Percentiles rank a stretch among this genome's conserved stretches.
Evolutionary conservation across 2,113 vertebrate species (phyloP).

Genomic region (Syngnathoides biaculeatus): DNA sequence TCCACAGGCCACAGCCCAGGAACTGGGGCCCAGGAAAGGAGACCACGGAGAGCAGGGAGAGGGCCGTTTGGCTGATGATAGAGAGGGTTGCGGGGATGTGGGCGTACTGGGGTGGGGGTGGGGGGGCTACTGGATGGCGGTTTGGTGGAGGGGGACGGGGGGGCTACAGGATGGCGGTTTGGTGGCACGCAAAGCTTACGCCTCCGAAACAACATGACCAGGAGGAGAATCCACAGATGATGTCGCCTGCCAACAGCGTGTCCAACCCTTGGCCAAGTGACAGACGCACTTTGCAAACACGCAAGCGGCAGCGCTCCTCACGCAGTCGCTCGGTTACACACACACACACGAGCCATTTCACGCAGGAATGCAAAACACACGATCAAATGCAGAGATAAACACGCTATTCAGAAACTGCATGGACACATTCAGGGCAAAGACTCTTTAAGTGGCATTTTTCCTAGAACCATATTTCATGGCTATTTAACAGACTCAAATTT

Average conservation of each 20-base stretch:
- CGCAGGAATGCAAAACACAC: constrained; percentile 31
- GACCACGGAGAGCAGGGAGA: constrained; percentile 40
- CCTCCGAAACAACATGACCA: constrained; percentile 34
- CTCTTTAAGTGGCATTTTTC: constrained; percentile 33
- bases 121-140: constrained; percentile 28
- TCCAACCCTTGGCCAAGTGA: constrained; percentile 44
- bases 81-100: constrained; percentile 12
- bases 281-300: constrained; percentile 35
- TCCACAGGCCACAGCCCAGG: constrained; percentile 67
- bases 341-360: constrained; percentile 23
- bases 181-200: constrained; percentile 60
- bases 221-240: constrained; percentile 60
- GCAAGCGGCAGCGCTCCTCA: constrained; percentile 6
- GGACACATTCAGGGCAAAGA: constrained; percentile 37
- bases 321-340: constrained; percentile 25
- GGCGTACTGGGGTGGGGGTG: no score
- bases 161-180: constrained; percentile 46
- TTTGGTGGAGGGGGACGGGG: constrained; percentile 37
- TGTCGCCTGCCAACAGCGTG: constrained; percentile 49
- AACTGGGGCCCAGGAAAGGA: constrained; percentile 63
- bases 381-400: constrained; percentile 36
- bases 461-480: constrained; percentile 32
- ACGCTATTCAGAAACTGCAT: constrained; percentile 11
- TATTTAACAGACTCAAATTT: constrained; percentile 34
- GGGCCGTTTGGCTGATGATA: constrained; percentile 51